phyloP scores from a whole-genome alignment of 2,888 invertebrate species.

The Dastarcus helophoroides region DNA sequence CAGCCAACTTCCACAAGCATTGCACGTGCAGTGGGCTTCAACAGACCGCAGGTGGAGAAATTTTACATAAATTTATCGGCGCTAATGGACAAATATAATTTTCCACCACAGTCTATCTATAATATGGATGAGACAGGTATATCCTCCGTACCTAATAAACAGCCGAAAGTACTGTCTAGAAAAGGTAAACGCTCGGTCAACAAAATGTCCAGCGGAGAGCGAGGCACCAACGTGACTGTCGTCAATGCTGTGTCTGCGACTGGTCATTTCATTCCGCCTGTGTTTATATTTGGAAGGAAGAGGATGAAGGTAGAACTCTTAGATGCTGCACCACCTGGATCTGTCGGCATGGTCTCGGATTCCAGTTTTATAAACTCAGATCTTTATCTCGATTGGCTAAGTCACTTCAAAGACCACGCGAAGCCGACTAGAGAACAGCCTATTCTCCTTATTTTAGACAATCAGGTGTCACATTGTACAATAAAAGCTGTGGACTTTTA shows the following conservation, averaged over 20 bases:
- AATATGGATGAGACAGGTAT: slow-evolving; percentile 7
- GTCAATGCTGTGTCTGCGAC: slow-evolving; percentile 3
- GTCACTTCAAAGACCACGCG: too few species aligned
- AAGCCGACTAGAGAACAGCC: too few species aligned
- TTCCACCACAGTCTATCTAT: slow-evolving; percentile 5
- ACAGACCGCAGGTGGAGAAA: slow-evolving; percentile 12
- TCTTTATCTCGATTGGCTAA: too few species aligned
- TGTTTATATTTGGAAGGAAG: too few species aligned
- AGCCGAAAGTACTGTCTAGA: slow-evolving; percentile 3
- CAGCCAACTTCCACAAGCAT: slow-evolving; percentile 15
- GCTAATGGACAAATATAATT: slow-evolving; percentile 6
- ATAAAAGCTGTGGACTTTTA: too few species aligned
- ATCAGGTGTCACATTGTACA: too few species aligned
- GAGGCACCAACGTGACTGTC: slow-evolving; percentile 4
- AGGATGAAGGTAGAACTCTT: too few species aligned
- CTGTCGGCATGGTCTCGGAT: too few species aligned
- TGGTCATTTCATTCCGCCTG: slow-evolving; percentile 5
- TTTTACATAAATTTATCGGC: slow-evolving; percentile 11
- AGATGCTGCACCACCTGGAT: too few species aligned
- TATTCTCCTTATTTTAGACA: too few species aligned
- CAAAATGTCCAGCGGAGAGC: slow-evolving; percentile 3
- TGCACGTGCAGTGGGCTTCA: slow-evolving; percentile 14
- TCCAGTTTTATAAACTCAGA: too few species aligned
- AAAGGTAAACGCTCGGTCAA: slow-evolving; percentile 2
- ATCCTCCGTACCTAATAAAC: slow-evolving; percentile 7